A percentile compares a stretch with the other conserved stretches of the same genome.
Conservation (phyloP, 2,888 invertebrate genomes). For the Nymphalis polychloros region DNA sequence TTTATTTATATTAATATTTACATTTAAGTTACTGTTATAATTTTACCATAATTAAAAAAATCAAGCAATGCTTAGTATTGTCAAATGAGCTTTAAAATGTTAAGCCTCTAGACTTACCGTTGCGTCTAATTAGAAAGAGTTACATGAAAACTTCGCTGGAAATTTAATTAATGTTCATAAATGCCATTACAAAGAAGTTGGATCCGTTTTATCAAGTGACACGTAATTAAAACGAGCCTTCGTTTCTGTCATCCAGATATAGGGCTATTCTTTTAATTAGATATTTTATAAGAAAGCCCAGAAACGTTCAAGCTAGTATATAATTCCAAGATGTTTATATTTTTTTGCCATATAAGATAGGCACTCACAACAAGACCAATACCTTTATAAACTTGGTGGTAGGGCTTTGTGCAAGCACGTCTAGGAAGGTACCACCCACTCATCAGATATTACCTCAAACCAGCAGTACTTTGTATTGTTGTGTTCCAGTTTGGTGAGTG, state of each 20-base stretch:
- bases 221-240: slow-evolving; percentile 11
- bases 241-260: neutral
- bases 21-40: too few relatives aligned
- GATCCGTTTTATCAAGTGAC: slow-evolving; percentile 15
- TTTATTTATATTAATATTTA: too few relatives aligned
- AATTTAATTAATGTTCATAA: slow-evolving; percentile 28
- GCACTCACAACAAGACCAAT: too few relatives aligned
- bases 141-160: slow-evolving; percentile 18
- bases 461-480: too few relatives aligned
- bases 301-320: neutral
- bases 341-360: neutral
- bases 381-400: too few relatives aligned
- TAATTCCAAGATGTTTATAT: neutral
- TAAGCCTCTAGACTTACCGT: neutral
- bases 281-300: neutral
- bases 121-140: slow-evolving; percentile 21
- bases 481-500: too few relatives aligned
- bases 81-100: neutral
- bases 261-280: neutral
- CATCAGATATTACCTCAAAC: too few relatives aligned
- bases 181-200: slow-evolving; percentile 14
- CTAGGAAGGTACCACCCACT: too few relatives aligned
- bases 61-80: too few relatives aligned
- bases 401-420: too few relatives aligned
- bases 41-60: too few relatives aligned